These are phyloP conservation scores for Chloromyia formosa DNA, from an alignment of 2,888 invertebrate genomes.

Conservation along the genomic window DNA sequence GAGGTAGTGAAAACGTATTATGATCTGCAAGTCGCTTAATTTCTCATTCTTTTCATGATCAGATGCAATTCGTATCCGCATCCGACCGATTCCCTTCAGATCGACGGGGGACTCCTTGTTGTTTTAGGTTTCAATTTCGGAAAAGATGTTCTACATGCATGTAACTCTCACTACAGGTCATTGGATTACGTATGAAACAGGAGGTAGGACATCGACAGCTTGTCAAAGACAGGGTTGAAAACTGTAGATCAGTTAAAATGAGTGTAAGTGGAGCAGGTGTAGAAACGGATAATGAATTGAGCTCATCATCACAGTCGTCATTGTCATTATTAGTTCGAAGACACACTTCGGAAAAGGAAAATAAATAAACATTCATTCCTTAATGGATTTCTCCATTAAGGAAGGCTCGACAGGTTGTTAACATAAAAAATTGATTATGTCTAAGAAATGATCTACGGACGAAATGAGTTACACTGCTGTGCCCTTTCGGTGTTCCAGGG, in stretches of 20 bases:
- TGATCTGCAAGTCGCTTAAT: conserved; percentile 26
- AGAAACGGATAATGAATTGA: conserved; percentile 3
- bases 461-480: too few species aligned
- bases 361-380: background rate
- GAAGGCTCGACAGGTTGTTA: background rate
- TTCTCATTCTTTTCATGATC: conserved; percentile 22
- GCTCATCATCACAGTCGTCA: conserved; percentile 29
- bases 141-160: background rate
- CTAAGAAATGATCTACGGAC: too few species aligned
- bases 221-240: background rate
- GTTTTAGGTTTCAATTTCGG: background rate
- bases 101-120: conserved; percentile 31
- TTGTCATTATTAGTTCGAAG: background rate
- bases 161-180: background rate
- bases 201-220: background rate
- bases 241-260: background rate
- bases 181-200: background rate
- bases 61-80: conserved; percentile 34
- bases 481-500: too few species aligned
- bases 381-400: background rate
- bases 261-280: conserved; percentile 24
- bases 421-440: background rate
- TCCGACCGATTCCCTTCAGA: conserved; percentile 7
- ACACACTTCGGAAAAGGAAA: background rate
- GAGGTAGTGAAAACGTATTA: conserved; percentile 40